phyloP scores from a whole-genome alignment of 2,113 vertebrate species.

The Morone chrysops region DNA sequence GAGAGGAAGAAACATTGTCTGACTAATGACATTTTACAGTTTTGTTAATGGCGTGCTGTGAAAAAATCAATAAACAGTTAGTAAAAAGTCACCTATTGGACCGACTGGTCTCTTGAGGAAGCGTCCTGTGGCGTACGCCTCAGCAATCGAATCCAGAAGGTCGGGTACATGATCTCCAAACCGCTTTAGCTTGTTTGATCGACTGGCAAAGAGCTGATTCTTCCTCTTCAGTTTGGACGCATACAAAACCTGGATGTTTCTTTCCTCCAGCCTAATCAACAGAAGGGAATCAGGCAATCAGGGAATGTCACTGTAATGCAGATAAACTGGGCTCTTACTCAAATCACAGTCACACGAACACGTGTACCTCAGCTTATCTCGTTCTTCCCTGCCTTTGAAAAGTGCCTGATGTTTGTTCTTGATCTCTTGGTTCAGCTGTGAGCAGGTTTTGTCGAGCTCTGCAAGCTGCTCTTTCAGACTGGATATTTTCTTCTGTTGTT shows the following conservation, averaged over 20 bases:
- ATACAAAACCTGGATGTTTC: conserved; percentile 37
- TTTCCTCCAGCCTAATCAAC: conserved; percentile 55
- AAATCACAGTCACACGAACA: not conserved
- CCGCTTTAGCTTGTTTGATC: conserved; percentile 59
- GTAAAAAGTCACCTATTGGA: conserved; percentile 56
- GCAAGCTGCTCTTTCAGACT: conserved; percentile 45
- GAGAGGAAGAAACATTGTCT: no score
- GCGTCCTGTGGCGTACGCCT: conserved; percentile 32
- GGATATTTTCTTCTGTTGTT: conserved; percentile 30
- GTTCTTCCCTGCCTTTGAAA: conserved; percentile 60
- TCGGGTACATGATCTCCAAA: conserved; percentile 62
- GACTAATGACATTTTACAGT: no score
- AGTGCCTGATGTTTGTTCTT: conserved; percentile 60
- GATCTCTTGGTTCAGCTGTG: conserved; percentile 57
- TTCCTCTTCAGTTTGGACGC: conserved; percentile 61
- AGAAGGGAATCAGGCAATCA: not conserved
- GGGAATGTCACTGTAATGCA: not conserved
- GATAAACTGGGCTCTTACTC: not conserved
- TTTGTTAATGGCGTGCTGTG: no score
- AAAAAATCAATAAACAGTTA: no score
- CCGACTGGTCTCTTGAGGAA: conserved; percentile 62
- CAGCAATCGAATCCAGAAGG: conserved; percentile 32
- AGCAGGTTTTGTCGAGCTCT: conserved; percentile 5
- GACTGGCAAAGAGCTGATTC: conserved; percentile 59
- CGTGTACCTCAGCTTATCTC: conserved; percentile 56